Evolutionary conservation across 2,113 vertebrate species (phyloP).

Genomic region (Corythornis vintsioides): DNA sequence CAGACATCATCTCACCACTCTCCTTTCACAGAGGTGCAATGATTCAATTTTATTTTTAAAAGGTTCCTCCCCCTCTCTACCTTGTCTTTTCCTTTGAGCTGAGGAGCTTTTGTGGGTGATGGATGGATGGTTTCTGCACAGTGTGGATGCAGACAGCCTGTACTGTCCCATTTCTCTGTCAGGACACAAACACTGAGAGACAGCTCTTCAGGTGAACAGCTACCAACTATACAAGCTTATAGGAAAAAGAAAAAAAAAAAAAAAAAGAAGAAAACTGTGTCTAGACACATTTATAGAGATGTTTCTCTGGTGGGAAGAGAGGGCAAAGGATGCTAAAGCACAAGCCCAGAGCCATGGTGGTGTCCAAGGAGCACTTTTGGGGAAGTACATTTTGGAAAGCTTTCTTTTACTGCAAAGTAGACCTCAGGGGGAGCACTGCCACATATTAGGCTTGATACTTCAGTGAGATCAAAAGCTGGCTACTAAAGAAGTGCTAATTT

Average conservation of each 20-base stretch:
- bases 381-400: background rate
- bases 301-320: background rate
- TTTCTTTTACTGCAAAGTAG: background rate
- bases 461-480: background rate
- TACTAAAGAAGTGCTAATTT: background rate
- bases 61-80: background rate
- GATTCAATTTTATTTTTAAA: constrained; percentile 48
- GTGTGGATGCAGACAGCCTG: constrained; percentile 28
- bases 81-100: background rate
- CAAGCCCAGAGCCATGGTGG: background rate
- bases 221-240: background rate
- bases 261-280: background rate
- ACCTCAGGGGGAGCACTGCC: background rate
- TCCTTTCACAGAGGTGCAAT: constrained; percentile 53
- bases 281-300: background rate
- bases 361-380: background rate
- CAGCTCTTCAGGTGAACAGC: background rate
- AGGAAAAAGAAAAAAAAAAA: too few relatives aligned
- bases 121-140: constrained; percentile 42
- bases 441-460: background rate
- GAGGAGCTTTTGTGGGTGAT: constrained; percentile 44
- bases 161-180: background rate
- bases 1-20: constrained; percentile 46
- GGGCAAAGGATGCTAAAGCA: background rate
- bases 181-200: constrained; percentile 23